Evolutionary conservation across 2,113 vertebrate species (phyloP).

Genomic region (Chunga burmeisteri): DNA sequence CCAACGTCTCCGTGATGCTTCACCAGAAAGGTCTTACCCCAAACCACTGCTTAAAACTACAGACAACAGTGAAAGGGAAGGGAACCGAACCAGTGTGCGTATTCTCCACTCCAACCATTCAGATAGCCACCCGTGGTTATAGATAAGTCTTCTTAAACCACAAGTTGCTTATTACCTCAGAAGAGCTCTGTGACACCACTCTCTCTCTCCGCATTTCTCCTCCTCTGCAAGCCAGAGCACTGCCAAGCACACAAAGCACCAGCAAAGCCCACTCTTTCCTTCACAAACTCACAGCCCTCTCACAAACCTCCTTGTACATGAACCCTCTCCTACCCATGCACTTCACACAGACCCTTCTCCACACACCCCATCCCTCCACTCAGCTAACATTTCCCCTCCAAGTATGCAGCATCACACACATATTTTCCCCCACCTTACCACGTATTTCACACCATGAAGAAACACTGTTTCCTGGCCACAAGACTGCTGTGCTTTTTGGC

Average conservation of each 20-base stretch:
- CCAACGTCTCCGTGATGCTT: background rate
- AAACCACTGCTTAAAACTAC: background rate
- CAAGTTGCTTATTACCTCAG: background rate
- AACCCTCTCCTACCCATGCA: background rate
- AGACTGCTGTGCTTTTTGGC: background rate
- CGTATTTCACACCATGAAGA: background rate
- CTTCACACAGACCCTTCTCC: background rate
- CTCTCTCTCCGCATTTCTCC: background rate
- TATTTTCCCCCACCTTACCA: background rate
- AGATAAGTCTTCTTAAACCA: background rate
- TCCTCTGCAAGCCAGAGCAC: background rate
- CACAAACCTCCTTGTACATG: background rate
- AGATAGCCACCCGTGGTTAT: background rate
- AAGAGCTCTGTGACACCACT: background rate
- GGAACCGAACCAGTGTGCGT: background rate
- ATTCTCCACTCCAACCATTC: background rate
- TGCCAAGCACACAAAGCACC: background rate
- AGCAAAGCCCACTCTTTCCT: background rate
- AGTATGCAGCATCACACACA: background rate
- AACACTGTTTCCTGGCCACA: constrained; percentile 15
- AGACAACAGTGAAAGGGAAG: background rate
- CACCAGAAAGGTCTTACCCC: background rate
- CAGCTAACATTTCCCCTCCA: background rate
- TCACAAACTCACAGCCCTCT: background rate
- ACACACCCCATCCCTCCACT: background rate